Evolutionary conservation across 2,888 invertebrate genomes (phyloP), one percentile per base, ranked within the genome.

Genomic region (Scrobipalpa atriplicella): DNA sequence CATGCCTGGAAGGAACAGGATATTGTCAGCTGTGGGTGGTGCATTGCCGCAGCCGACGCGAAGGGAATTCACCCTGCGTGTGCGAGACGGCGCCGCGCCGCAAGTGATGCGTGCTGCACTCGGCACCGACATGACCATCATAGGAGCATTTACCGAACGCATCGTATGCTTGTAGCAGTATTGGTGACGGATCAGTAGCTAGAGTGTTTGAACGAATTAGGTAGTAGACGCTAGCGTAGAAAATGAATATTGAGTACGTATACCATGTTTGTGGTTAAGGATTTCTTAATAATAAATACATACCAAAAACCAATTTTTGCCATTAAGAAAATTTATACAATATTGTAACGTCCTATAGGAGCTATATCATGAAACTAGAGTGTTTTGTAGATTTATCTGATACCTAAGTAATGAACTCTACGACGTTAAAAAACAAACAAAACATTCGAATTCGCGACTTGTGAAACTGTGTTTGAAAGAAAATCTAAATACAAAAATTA

Each of bases 141-240:
- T 91, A 16, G 91, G 91, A 39, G 92, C 90, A 56, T 91, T 92
- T 72, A 92, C 91, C 11, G 92, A 92, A 75, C 86, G 85, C 58
- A 83, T 86, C 62, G 91, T 90, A 63, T 89, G 90, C 71, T 84
- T 90, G 85, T 92, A 90, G 84, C 84, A 72, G 61, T 61, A 66
- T 62, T 21, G 21, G 52, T 67, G 63, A 69, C 16, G 52, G 62
- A 63, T 29, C 43, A 62, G 52, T 63, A 52, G 51, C 52, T 63
- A 51, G 63, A 51, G 16, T 51, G 36, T n/a, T 62, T 36, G 36
- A 62, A 47, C 21, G 43, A 62, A 47, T 19, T 47, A 36, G 38
- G 18, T 51, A 63, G 63, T 63, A 63, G 52, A 36, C 63, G 63
- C 63, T 63, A 63, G 63, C 16, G 38, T 52, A 21, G 63, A 16